These are phyloP conservation scores for Drosophila putrida DNA, from an alignment of 2,888 invertebrate genomes.

Conservation along the genomic window DNA sequence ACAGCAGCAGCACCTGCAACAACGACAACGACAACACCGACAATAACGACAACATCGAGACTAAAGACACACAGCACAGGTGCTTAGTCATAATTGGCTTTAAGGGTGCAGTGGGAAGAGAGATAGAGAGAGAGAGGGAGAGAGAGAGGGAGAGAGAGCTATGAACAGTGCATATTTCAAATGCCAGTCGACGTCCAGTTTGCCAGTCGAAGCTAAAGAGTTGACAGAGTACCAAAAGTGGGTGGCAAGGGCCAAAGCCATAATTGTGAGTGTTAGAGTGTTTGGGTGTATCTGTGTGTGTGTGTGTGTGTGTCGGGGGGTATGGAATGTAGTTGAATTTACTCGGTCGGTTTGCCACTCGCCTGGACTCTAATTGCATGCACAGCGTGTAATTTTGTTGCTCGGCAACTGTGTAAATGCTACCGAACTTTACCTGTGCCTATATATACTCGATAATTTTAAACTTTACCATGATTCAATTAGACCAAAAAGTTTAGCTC, in stretches of 20 bases:
- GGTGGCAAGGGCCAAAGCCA: neutral
- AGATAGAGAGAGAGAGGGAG: constrained; percentile 5
- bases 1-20: neutral
- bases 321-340: constrained; percentile 9
- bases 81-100: constrained; percentile 59
- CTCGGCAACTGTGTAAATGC: constrained; percentile 42
- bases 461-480: constrained; percentile 52
- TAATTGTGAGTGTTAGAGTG: neutral
- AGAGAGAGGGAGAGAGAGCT: neutral
- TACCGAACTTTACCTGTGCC: constrained; percentile 40
- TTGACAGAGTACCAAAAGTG: constrained; percentile 30
- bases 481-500: constrained; percentile 42
- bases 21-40: neutral
- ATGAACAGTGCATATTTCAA: constrained; percentile 48
- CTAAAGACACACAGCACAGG: constrained; percentile 29
- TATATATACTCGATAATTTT: constrained; percentile 30
- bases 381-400: constrained; percentile 50
- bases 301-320: neutral
- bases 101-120: constrained; percentile 1
- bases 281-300: no score
- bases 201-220: constrained; percentile 26
- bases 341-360: constrained; percentile 11
- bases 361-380: constrained; percentile 57
- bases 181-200: constrained; percentile 34
- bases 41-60: constrained; percentile 1